Base-by-base conservation (phyloP, 2,113 vertebrate genomes). In the Eptesicus fuscus region DNA sequence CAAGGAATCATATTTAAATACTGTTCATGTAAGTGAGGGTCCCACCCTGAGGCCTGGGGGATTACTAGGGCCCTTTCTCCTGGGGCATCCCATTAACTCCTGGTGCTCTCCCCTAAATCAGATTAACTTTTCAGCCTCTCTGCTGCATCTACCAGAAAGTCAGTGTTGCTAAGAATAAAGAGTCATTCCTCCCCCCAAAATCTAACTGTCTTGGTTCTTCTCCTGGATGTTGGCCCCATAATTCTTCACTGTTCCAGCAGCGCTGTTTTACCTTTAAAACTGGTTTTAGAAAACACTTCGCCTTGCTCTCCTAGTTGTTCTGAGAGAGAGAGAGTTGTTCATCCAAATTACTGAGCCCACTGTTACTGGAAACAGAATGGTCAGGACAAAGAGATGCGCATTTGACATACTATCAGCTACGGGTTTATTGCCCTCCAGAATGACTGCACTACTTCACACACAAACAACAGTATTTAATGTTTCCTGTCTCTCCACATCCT, bases 261-360 rank as follows among this genome's bases (percentile, higher is more conserved):
- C 9, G 89, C 37, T 88, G 70, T 83, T 88, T 85, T 89, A 56
- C 18, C 44, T 89, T 92, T 63, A 59, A 87, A 95, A 83, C 3
- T 63, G 37, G 23, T 63, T 92, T 40, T 1, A 35, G 84, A 79
- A 83, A 76, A 23, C 32, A 79, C 20, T 83, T 87, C 32, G 14
- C 8, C 20, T 83, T 42, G 28, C 2, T 77, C 73, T 89, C 71
- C 53, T 73, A 61, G 25, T 42, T 91, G 47, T 88, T 91, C 49
- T 80, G 40, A 70, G 69, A 53, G 25, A 51, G 23, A 47, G 6
- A 74, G 32, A 85, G 56, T 23, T 61, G 16, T 42, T 37, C 18
- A 87, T 90, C 9, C 3, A 76, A 95, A 88, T 65, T 40, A 79
- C 11, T 11, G 18, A 37, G 20, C 2, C 23, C 32, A 91, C 47